Base-by-base conservation (phyloP, 2,888 invertebrate species). In the Dugesia japonica region DNA sequence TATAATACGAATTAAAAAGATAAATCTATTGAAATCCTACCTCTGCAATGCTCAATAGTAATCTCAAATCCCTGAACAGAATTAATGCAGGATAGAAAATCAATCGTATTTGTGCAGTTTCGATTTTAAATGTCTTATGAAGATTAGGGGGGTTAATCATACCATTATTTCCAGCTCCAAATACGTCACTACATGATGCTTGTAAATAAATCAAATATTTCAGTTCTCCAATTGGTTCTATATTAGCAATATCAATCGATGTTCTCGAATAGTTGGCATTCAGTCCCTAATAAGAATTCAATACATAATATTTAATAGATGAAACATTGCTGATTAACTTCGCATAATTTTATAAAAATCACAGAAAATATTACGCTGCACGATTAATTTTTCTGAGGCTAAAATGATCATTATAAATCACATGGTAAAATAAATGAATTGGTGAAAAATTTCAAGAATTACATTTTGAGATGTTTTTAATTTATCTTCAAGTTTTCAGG, bases 31-130 rank as follows among this genome's bases (percentile, higher is more conserved):
- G n/a, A n/a, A n/a, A n/a, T n/a, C n/a, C n/a, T 13, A 72, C 72
- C 72, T 72, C 72, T n/a, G 72, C 26, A 7, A 72, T 72, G 26
- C n/a, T 7, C 72, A 72, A 15, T 28, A 72, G n/a, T 23, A 72
- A n/a, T 27, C 4, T 72, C 27, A 72, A 23, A n/a, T 72, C 72
- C 28, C 31, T 15, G 1, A 4, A 15, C 28, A 72, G 1, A 7
- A 28, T 27, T 15, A 7, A 4, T 27, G 28, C 72, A 4, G 72
- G 9, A 7, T 7, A 1, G 1, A 4, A 28, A 7, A 23, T 20
- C 26, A 28, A 26, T 72, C n/a, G 28, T 1, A 72, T 7, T n/a
- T 31, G 31, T 1, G 28, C 27, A 15, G n/a, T 15, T 13, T 7
- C 15, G 4, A 72, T 7, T 31, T 27, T 28, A 26, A 26, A 72